Conservation (phyloP, 2,113 vertebrate genomes). For the Dascyllus trimaculatus region DNA sequence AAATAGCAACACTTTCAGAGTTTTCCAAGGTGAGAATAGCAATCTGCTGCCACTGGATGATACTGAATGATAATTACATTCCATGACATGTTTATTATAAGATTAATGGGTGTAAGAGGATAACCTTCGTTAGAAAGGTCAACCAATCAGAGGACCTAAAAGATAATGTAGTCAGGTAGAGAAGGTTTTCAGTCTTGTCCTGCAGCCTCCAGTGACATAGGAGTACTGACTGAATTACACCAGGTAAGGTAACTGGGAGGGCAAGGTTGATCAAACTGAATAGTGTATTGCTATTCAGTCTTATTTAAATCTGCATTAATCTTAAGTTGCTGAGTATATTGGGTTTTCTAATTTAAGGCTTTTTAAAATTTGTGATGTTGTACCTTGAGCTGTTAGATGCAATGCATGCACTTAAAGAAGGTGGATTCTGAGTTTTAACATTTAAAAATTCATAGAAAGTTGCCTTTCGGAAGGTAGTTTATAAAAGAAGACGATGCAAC, state of each 20-base stretch:
- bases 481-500: neutral
- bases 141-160: conserved; percentile 56
- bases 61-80: conserved; percentile 44
- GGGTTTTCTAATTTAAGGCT: neutral
- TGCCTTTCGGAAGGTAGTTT: neutral
- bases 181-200: conserved; percentile 51
- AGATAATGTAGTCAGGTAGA: conserved; percentile 37
- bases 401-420: neutral
- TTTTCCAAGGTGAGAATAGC: conserved; percentile 45
- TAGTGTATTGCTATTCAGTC: neutral
- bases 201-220: conserved; percentile 38
- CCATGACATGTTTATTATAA: conserved; percentile 66
- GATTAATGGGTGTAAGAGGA: conserved; percentile 74
- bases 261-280: neutral
- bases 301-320: neutral
- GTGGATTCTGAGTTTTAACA: neutral
- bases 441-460: neutral
- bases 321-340: neutral
- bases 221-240: conserved; percentile 40
- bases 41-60: conserved; percentile 42
- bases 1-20: neutral
- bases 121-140: conserved; percentile 63
- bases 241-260: conserved; percentile 53
- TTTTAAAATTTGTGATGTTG: neutral
- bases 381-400: neutral